These are phyloP conservation scores for Trisateles emortualis DNA, from an alignment of 2,888 invertebrate species.

Conservation along the genomic window DNA sequence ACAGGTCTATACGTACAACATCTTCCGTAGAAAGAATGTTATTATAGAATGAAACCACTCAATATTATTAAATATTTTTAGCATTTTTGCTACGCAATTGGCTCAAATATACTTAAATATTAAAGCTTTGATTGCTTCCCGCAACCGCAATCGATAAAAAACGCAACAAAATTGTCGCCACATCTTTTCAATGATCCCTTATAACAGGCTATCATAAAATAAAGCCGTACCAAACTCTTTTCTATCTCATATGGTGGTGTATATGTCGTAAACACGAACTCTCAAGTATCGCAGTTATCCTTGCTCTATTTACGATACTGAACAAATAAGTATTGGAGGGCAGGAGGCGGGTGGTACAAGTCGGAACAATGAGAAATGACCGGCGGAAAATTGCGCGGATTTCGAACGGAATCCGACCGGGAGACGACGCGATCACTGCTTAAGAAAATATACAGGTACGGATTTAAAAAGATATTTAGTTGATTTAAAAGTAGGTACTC, in stretches of 20 bases:
- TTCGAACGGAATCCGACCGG: constrained; percentile 67
- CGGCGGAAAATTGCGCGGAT: constrained; percentile 84
- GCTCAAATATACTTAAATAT: too few relatives aligned
- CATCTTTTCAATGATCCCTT: constrained; percentile 22
- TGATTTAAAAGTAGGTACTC: too few relatives aligned
- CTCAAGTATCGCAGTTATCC: constrained; percentile 53
- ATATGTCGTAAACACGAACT: constrained; percentile 66
- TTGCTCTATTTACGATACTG: constrained; percentile 65
- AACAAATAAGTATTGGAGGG: constrained; percentile 69
- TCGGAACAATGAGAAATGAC: constrained; percentile 85
- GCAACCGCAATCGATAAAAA: not conserved
- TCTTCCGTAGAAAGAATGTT: too few relatives aligned
- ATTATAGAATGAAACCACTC: too few relatives aligned
- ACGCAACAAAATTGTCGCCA: not conserved
- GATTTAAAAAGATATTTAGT: constrained; percentile 34
- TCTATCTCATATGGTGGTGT: constrained; percentile 39
- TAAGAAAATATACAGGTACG: constrained; percentile 60
- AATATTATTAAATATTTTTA: too few relatives aligned
- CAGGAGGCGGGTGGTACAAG: constrained; percentile 52
- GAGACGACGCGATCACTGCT: constrained; percentile 64
- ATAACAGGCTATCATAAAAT: constrained; percentile 51
- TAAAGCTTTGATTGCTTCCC: too few relatives aligned
- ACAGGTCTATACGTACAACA: too few relatives aligned
- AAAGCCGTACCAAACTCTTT: constrained; percentile 44
- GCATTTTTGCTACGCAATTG: too few relatives aligned